Percentiles rank a stretch among this genome's conserved stretches.
phyloP scores from a whole-genome alignment of 2,113 vertebrate genomes.

The Eulemur macaco region DNA sequence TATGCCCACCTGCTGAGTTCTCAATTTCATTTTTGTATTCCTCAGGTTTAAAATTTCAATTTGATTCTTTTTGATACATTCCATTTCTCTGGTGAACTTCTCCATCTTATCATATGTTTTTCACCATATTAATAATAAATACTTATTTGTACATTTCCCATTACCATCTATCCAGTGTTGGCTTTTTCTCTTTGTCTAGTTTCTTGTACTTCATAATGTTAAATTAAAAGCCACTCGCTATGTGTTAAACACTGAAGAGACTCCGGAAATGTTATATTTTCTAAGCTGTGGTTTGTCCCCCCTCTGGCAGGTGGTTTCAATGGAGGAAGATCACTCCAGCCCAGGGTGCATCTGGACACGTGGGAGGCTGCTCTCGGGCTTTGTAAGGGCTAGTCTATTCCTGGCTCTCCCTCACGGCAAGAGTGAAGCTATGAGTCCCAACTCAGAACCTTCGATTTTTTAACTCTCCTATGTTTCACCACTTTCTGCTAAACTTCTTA shows the following conservation, averaged over 20 bases:
- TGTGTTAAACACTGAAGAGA: background rate
- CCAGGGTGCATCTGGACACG: fast-evolving
- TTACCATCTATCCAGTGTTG: background rate
- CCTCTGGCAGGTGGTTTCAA: too few relatives aligned
- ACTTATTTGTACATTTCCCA: background rate
- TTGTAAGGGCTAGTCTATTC: background rate
- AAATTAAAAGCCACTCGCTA: background rate
- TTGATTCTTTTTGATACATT: background rate
- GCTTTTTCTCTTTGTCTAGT: background rate
- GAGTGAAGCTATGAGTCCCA: background rate
- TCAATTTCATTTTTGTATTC: background rate
- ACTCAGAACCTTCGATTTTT: background rate
- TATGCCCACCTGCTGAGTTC: background rate
- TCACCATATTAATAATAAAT: background rate
- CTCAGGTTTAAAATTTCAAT: background rate
- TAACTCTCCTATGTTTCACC: background rate
- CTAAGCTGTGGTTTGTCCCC: fast-evolving
- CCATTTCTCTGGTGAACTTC: background rate
- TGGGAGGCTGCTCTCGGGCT: background rate
- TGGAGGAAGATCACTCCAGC: background rate
- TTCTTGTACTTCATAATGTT: background rate
- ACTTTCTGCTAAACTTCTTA: background rate
- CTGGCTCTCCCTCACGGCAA: background rate
- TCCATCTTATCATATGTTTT: background rate
- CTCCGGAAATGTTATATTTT: background rate